Evolutionary conservation across 2,888 invertebrate genomes (phyloP).

Genomic region (Deilephila porcellus): DNA sequence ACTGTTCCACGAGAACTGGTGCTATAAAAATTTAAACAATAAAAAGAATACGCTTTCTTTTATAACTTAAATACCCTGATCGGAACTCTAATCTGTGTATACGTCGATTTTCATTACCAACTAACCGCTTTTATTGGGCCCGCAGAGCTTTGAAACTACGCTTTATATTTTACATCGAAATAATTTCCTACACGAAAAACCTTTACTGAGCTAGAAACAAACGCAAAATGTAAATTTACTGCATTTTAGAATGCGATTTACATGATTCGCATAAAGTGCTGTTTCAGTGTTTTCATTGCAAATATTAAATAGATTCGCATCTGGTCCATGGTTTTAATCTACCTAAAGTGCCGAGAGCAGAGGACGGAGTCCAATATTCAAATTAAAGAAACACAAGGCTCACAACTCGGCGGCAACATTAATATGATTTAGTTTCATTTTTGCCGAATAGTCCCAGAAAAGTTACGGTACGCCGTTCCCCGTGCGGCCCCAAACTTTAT

Average conservation of each 20-base stretch:
- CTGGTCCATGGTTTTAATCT: constrained; percentile 55
- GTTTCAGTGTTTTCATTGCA: constrained; percentile 38
- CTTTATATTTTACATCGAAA: constrained; percentile 59
- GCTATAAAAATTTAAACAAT: not conserved
- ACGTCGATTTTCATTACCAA: constrained; percentile 74
- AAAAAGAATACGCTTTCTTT: not conserved
- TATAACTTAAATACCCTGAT: constrained; percentile 34
- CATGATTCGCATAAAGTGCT: not conserved
- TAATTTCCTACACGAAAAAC: not conserved
- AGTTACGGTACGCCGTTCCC: constrained; percentile 51
- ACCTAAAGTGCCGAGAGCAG: constrained; percentile 46
- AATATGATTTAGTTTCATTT: constrained; percentile 67
- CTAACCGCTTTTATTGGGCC: constrained; percentile 64
- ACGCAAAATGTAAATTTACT: constrained; percentile 5
- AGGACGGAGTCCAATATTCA: constrained; percentile 58
- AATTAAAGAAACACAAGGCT: constrained; percentile 60
- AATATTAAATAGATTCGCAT: constrained; percentile 54
- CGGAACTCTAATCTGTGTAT: constrained; percentile 65
- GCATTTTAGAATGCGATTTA: constrained; percentile 12
- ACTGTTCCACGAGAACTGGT: no score
- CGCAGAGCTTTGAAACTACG: constrained; percentile 52
- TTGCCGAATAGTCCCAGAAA: constrained; percentile 57
- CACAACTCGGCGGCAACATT: constrained; percentile 55
- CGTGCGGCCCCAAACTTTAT: constrained; percentile 55
- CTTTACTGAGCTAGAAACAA: not conserved